Base-by-base conservation (phyloP, 2,113 vertebrate genomes). In the Psittacus erithacus region DNA sequence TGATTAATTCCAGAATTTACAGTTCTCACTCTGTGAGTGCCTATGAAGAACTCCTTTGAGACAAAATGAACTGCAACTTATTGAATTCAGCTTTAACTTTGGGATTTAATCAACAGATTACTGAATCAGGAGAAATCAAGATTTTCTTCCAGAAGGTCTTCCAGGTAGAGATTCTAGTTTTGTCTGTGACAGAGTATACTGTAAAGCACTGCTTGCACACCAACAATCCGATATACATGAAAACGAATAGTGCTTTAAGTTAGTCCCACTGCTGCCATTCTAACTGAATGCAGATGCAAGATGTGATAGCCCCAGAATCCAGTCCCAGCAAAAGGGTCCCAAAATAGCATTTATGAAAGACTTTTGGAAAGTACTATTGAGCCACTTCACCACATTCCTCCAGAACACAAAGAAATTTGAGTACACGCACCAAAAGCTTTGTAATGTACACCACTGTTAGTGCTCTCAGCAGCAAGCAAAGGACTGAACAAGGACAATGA, bases 401-500 rank as follows among this genome's bases (percentile, higher is more conserved):
- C 13, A 15, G 65, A n/a, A 50, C 11, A 67, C 43, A 13, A 69
- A 64, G 57, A 78, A 93, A 75, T 31, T 5, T 44, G 52, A 53
- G 93, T 62, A 46, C 77, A 43, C 27, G 0, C 90, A 91, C 84
- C 90, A 62, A 8, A 82, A 87, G 86, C 11, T 4, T 60, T 53
- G 88, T 80, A 43, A 33, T 18, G 46, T 39, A 79, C 88, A 96
- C 93, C 93, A 52, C 90, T 57, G 88, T 94, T 93, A 97, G 92
- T 60, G 64, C 22, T 73, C 88, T 49, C 33, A 91, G 90, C 83
- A 89, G 76, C 76, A 93, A 91, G 95, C 93, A 94, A 84, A 84
- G 63, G 69, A 57, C 38, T 7, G 10, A 87, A 47, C 14, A 10
- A 12, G 59, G 19, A 90, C 53, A 47, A 57, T 17, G 46, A 78